phyloP scores from a whole-genome alignment of 2,113 vertebrate species.

The Cephalopterus ornatus region DNA sequence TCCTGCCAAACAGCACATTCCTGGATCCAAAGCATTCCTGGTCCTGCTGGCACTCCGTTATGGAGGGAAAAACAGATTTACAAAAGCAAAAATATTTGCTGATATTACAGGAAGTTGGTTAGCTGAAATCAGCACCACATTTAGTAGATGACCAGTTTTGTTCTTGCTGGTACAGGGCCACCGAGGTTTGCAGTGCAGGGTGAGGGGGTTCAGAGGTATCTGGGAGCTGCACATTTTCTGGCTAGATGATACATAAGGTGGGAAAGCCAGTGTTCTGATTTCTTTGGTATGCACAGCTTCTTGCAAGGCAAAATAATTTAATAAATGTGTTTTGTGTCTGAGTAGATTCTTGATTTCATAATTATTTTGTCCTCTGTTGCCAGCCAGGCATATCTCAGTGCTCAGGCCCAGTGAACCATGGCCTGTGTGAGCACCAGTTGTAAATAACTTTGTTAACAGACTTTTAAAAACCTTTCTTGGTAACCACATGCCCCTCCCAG shows the following conservation, averaged over 20 bases:
- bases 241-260: not conserved
- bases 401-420: not conserved
- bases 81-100: conserved; percentile 51
- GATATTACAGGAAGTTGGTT: not conserved
- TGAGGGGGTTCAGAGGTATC: not conserved
- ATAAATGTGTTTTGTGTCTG: not conserved
- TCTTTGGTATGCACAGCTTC: not conserved
- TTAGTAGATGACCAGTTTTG: not conserved
- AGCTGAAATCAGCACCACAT: conserved; percentile 2
- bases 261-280: not conserved
- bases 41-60: not conserved
- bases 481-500: not conserved
- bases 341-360: not conserved
- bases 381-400: not conserved
- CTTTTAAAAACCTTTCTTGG: not conserved
- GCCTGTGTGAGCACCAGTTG: not conserved
- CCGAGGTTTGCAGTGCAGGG: not conserved
- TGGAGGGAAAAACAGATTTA: not conserved
- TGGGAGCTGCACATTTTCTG: not conserved
- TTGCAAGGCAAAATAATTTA: not conserved
- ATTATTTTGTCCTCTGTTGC: not conserved
- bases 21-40: conserved; percentile 4
- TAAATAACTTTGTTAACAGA: not conserved
- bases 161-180: not conserved
- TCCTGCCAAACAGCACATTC: conserved; percentile 22